Evolutionary conservation across 1,140 invertebrate species (phyloP).

Genomic region (Lasioglossum albipes): DNA sequence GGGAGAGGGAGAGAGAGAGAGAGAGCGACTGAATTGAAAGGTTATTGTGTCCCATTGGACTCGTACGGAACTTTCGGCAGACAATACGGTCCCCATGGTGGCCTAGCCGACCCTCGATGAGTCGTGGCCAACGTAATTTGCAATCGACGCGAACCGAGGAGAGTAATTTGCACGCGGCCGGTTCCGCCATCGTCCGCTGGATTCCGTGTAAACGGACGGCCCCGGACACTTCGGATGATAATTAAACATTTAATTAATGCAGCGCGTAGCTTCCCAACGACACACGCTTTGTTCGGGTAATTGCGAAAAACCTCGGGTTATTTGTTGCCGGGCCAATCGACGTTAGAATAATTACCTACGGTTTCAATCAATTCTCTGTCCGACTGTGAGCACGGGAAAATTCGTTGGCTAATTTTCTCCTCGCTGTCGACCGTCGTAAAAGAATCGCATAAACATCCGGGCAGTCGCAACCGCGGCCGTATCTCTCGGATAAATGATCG

Average conservation of each 20-base stretch:
- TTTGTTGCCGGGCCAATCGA: neutral
- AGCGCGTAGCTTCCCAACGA: neutral
- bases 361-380: no score
- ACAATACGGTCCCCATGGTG: neutral
- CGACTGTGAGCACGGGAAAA: no score
- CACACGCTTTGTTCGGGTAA: slow-evolving; percentile 30
- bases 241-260: slow-evolving; percentile 55
- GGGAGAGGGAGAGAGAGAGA: no score
- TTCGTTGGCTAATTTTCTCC: no score
- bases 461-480: no score
- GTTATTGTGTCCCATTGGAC: slow-evolving; percentile 14
- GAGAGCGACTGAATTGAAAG: slow-evolving; percentile 5
- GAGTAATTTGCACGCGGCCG: slow-evolving; percentile 28
- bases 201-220: neutral
- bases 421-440: no score
- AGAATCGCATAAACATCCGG: no score
- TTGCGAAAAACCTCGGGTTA: slow-evolving; percentile 20
- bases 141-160: slow-evolving; percentile 14
- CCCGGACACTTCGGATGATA: slow-evolving; percentile 13
- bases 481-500: no score
- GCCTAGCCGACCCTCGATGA: neutral
- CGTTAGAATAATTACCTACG: no score
- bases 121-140: neutral
- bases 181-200: neutral
- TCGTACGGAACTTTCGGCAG: neutral